Evolutionary conservation across 2,888 invertebrate species (phyloP), one percentile per base, ranked within the genome.

Genomic region (Leptinotarsa peninsularis): DNA sequence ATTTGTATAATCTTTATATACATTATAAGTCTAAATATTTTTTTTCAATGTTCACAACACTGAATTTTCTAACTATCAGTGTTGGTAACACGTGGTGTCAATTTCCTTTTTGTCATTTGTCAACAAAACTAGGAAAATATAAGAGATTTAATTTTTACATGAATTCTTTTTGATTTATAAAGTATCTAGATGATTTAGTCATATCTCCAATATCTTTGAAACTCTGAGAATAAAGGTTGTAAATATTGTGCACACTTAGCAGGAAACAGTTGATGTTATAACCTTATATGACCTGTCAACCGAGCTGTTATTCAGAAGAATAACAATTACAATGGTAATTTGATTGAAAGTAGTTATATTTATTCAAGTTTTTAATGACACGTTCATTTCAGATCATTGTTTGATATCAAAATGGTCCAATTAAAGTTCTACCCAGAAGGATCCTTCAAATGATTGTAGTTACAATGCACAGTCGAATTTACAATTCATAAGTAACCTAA

Each of bases 201-300:
- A 63, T 33, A 63, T 63, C n/a, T 63, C 33, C 63, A 43, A 43
- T 43, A 33, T 63, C n/a, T 33, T 60, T 7, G 63, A 33, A 63
- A 63, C 63, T 63, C 13, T 43, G 63, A n/a, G 43, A 43, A 63
- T 43, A n/a, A 27, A 33, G 27, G 43, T 63, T 63, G 43, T 43
- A 63, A 63, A 63, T 63, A 63, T 63, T 63, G 63, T 63, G 63
- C n/a, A 17, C 17, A 63, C 63, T 43, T 43, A 63, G 23, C 5
- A 43, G 33, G 33, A 75, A 71, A 73, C 77, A 79, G 77, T 81
- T 77, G 74, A 76, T 83, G 83, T 81, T 84, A 85, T 87, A 87
- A 86, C 86, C 86, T 86, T 85, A 85, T 83, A 85, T 85, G 86
- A 86, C 85, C 87, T 86, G 85, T 85, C 85, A 86, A 83, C 81